Conservation (phyloP, 2,797 vertebrate genomes). For the Poeciliopsis paucimaculata region DNA sequence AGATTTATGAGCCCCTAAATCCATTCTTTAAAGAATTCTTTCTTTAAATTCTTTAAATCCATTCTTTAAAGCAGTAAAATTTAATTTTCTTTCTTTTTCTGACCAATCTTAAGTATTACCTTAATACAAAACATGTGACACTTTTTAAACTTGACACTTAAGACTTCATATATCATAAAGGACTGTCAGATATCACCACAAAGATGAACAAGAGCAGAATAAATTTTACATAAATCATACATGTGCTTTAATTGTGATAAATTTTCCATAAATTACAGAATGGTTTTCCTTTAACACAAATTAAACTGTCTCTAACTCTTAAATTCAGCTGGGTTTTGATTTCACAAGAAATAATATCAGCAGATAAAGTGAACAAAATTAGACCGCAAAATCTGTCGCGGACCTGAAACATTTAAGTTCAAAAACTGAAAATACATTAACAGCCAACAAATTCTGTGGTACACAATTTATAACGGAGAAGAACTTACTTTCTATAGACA, state of each 20-base stretch:
- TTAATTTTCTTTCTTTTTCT: background rate
- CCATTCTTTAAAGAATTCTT: background rate
- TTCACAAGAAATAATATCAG: conserved; percentile 43
- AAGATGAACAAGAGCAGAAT: background rate
- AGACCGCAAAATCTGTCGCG: background rate
- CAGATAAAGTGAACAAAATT: conserved; percentile 19
- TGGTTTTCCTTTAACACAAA: background rate
- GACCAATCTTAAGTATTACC: background rate
- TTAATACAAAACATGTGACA: background rate
- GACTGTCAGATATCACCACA: background rate
- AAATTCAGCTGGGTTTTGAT: conserved; percentile 43
- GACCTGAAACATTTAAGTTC: background rate
- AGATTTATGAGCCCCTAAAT: background rate
- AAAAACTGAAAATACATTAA: background rate
- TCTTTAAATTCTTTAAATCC: background rate
- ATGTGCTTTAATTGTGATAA: background rate
- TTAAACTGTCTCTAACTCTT: conserved; percentile 31
- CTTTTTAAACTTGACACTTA: background rate
- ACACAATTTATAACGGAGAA: background rate
- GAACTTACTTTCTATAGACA: conserved; percentile 93
- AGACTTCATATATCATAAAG: background rate
- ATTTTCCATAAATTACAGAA: background rate
- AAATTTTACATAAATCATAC: background rate
- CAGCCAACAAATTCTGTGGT: background rate
- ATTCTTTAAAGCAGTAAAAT: background rate